Evolutionary conservation across 2,113 vertebrate genomes (phyloP), one percentile per base, ranked within the genome.

Genomic region (Amia ocellicauda): DNA sequence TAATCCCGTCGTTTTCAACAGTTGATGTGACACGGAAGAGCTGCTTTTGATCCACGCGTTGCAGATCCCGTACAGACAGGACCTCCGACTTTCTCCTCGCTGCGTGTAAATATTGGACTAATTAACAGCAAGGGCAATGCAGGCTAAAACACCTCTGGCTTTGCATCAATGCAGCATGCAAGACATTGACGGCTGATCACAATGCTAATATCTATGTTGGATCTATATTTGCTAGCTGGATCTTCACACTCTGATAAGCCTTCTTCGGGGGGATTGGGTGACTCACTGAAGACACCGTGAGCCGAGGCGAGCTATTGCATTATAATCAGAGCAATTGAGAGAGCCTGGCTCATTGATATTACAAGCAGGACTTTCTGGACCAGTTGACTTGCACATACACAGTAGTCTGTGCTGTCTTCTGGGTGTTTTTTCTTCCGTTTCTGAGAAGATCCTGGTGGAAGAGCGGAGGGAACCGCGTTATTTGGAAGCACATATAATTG

Each of bases 281-380:
- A 88, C 69, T 85, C 84, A 83, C 73, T 83, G 87, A 82, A 71
- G 76, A 75, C 76, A 64, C 60, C 36, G 63, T 41, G 72, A 67
- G 50, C 62, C 63, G 71, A 86, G 81, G 80, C 78, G 72, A 85
- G 79, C 73, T 78, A 67, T 76, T 80, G 85, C 86, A 86, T 89
- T 76, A 78, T 84, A 82, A 89, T 87, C 83, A 81, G 73, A 73
- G 79, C 64, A 72, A 69, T 78, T 71, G 78, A 76, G 82, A 83
- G 66, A 62, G 60, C 81, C 77, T 65, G 70, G 71, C 84, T 87
- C 82, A 86, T 86, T 86, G 80, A 83, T 83, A 86, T 85, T 85
- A 79, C 84, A 82, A 82, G 82, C 88, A 86, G 72, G 86, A 86
- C 88, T 89, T 87, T 83, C 76, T 73, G 80, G 80, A 85, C 79